phyloP scores from a whole-genome alignment of 1,140 invertebrate species.

The Penaeus chinensis region DNA sequence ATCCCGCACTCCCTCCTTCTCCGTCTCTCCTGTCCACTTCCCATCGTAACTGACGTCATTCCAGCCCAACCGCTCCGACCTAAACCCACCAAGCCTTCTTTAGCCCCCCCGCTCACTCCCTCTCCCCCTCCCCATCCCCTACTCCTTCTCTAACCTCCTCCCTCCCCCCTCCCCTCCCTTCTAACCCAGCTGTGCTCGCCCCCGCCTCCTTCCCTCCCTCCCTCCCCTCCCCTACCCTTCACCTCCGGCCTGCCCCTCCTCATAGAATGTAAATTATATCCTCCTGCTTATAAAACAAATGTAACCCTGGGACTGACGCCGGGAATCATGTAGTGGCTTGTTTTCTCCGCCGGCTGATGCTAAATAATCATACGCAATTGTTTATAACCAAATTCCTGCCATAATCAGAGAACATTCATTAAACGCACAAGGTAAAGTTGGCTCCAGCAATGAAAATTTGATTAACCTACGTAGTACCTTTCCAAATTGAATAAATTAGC shows the following conservation, averaged over 20 bases:
- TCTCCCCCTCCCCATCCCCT: too few relatives aligned
- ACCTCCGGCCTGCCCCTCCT: too few relatives aligned
- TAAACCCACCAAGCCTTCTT: background rate
- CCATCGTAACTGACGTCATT: background rate
- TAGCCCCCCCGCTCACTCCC: background rate
- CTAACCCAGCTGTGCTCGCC: too few relatives aligned
- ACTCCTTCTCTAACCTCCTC: too few relatives aligned
- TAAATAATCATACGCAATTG: slow-evolving; percentile 28
- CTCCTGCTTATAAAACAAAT: too few relatives aligned
- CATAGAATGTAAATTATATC: too few relatives aligned
- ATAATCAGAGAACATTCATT: slow-evolving; percentile 49
- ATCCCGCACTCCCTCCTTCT: background rate
- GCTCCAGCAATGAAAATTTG: slow-evolving; percentile 32
- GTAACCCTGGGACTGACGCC: slow-evolving; percentile 1
- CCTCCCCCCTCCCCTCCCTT: too few relatives aligned
- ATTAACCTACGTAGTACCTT: slow-evolving; percentile 38
- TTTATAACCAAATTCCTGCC: slow-evolving; percentile 31
- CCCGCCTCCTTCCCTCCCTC: too few relatives aligned
- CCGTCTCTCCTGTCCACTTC: slow-evolving; percentile 11
- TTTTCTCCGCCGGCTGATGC: slow-evolving; percentile 5
- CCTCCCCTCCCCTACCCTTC: too few relatives aligned
- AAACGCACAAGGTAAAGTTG: slow-evolving; percentile 45
- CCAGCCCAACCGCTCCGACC: too few relatives aligned
- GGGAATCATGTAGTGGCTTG: background rate
- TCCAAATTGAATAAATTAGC: slow-evolving; percentile 54